Conservation (phyloP, 2,797 vertebrate genomes). For the Glyptemys insculpta region DNA sequence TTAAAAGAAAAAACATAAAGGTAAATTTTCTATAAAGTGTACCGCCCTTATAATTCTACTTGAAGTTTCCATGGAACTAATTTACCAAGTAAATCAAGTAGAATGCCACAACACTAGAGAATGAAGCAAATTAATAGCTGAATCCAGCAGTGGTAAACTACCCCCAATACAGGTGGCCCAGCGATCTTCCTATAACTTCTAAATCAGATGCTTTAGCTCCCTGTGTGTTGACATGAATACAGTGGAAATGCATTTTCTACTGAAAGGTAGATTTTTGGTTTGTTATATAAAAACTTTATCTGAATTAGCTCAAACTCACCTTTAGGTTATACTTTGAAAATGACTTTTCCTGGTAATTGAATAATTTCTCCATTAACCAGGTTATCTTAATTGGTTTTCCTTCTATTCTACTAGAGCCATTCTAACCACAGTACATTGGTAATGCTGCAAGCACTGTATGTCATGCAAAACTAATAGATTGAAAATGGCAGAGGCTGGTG, state of each 20-base stretch:
- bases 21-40: not conserved
- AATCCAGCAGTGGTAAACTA: not conserved
- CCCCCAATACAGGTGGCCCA: not conserved
- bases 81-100: not conserved
- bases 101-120: not conserved
- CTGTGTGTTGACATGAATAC: conserved; percentile 29
- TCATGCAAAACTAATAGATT: not conserved
- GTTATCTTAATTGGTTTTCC: conserved; percentile 35
- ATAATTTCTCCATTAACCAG: not conserved
- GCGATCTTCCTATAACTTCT: not conserved
- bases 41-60: not conserved
- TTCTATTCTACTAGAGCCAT: conserved; percentile 21
- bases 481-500: not conserved
- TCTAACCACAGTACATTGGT: not conserved
- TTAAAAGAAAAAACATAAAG: not conserved
- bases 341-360: not conserved
- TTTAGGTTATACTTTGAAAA: conserved; percentile 40
- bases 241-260: conserved; percentile 35
- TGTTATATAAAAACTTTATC: conserved; percentile 42
- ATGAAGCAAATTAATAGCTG: not conserved
- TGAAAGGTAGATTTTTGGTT: conserved; percentile 11
- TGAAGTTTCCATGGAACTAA: not conserved
- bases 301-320: conserved; percentile 50
- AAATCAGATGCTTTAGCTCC: not conserved
- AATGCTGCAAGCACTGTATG: not conserved